Base-by-base conservation (phyloP, 2,888 invertebrate species). In the Xanthorhoe spadicearia region DNA sequence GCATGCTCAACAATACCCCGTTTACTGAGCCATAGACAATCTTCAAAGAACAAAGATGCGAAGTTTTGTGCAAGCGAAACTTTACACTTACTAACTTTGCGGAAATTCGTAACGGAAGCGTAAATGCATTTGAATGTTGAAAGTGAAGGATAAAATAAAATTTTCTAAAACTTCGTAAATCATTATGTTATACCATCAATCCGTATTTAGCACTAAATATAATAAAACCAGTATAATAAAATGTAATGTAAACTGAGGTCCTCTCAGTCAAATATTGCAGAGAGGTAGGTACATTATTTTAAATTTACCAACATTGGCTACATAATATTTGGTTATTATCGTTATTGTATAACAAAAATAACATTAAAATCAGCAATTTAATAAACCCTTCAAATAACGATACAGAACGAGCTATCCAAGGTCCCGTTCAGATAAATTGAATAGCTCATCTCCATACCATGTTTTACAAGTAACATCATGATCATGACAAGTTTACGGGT, bases 401-500 rank as follows among this genome's bases (percentile, higher is more conserved):
- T 3, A 48, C 48, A 48, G 15, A 15, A 48, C 48, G 7, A 17
- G 48, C 48, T 15, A 48, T 17, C 43, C 48, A 17, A 48, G 15
- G 17, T 8, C 48, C 48, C 48, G 17, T 17, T 48, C 7, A 15
- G 15, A 48, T 53, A 59, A 58, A 62, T 53, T 28, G 58, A 64
- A 17, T 48, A 8, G 23, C 53, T 13, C 48, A 55, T 50, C 49
- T 55, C 54, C 48, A 64, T 59, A 48, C 15, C 35, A 54, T 59
- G 15, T 62, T 62, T 56, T 55, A 55, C 52, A 23, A 23, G 56
- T n/a, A 23, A 53, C 28, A 49, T 60, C 63, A 63, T 63, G 59
- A 63, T 56, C 60, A 62, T 62, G 65, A 55, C 50, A 52, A 38
- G 58, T 71, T 68, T 71, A 71, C 66, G 66, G 59, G 54, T 46